Evolutionary conservation across 2,113 vertebrate species (phyloP), one percentile per base, ranked within the genome.

Genomic region (Rhegmatorhina hoffmannsi): DNA sequence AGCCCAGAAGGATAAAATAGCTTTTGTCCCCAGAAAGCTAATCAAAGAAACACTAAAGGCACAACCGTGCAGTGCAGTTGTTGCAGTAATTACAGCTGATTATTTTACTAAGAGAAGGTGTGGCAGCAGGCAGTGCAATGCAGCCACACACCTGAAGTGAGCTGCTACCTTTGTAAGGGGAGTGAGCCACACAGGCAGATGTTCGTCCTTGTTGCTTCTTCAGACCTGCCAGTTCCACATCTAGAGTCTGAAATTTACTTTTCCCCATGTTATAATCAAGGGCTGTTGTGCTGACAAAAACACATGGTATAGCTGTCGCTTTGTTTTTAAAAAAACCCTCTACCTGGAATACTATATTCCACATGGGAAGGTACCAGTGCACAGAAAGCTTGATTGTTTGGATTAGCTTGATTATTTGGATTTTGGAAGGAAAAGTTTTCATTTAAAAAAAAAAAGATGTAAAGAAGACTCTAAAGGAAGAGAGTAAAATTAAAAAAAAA

Each of bases 21-120:
- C 23, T 46, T 92, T 70, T 85, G 46, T 77, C 13, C 67, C 31
- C 43, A 56, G 66, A 26, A 83, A 64, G 28, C 10, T 16, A 79
- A 73, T 29, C 19, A 38, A 66, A 91, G 70, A 26, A 34, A 34
- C 3, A 10, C 13, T 25, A 3, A 72, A 62, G 62, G 49, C n/a
- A 52, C 10, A 38, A 5, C 36, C 2, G 1, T 10, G 11, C 15
- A 4, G 33, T 20, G 2, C 18, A 10, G 52, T 12, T 47, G 9
- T 9, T 44, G 34, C 62, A 75, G 49, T 1, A 10, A 44, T 40
- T 50, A 13, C 59, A 56, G 38, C 3, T 20, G 49, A 28, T 33
- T n/a, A 13, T 60, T 79, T 49, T 36, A 36, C 40, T 18, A 10
- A 21, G 15, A 43, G 19, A 49, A 16, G 77, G 6, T 10, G 38